Evolutionary conservation across 2,888 invertebrate species (phyloP), one percentile per base, ranked within the genome.

Genomic region (Globia sparganii): DNA sequence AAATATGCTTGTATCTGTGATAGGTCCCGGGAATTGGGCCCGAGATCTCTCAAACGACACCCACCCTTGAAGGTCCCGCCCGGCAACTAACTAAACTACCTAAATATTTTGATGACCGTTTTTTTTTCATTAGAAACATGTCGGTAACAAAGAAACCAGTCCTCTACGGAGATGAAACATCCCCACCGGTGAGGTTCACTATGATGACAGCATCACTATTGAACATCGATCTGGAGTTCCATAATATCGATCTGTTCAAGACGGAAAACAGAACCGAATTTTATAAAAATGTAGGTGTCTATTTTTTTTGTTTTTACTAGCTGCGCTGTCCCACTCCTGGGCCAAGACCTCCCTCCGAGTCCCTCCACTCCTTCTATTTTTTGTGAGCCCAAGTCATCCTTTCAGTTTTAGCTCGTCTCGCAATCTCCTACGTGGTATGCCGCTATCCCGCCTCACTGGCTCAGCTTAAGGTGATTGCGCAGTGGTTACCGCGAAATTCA

Each of bases 131-230:
- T n/a, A 83, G 88, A 81, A 72, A 87, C 75, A 74, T 84, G 46
- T 49, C 49, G 31, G 46, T 43, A 9, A 21, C 62, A 5, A 79
- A 81, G 18, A 92, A 88, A 56, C 92, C 93, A 4, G 93, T 94
- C 43, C 88, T 97, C 9, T 97, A 96, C 80, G 97, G 96, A 65
- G 96, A 97, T 79, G 94, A 94, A 76, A 93, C 92, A 49, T 97
- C 97, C 37, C 97, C 97, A 0, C 96, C 97, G 0, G 96, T 95
- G 9, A 92, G 97, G 72, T 97, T 97, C 72, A 97, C 96, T 0
- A 87, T 96, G 87, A 95, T 97, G 94, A 97, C 97, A 4, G 97
- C 97, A 0, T 92, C 94, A 25, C 87, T 95, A 49, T 91, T 97
- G 43, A 92, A 92, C 3, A 85, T 97, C 31, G 91, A 96, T 40